Base-by-base conservation (phyloP, 2,113 vertebrate species). In the Eleginops maclovinus region DNA sequence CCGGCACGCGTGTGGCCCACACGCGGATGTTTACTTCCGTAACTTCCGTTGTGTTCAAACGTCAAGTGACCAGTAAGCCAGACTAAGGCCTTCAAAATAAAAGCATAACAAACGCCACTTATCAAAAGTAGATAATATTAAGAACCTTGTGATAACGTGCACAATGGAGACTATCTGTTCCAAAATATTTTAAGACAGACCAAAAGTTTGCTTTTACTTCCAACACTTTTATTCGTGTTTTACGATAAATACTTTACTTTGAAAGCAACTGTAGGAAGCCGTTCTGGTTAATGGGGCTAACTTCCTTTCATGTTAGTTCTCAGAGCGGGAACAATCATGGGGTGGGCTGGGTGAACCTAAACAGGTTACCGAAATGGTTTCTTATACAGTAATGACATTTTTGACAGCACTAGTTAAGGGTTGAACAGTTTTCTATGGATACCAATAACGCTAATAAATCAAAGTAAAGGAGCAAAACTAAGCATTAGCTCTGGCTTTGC, bases 271-370 rank as follows among this genome's bases (percentile, higher is more conserved):
- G 0, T 0, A 19, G 66, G 69, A 40, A 53, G 43, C 12, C 0
- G 2, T 16, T 0, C 3, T 5, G 4, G 56, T 4, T 11, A 63
- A 36, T 51, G 1, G 9, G 3, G 53, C n/a, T 7, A 36, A 1
- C 44, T 63, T 79, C 24, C 19, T 49, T 56, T 50, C 0, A 9
- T 21, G 61, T 72, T 49, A 80, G 82, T 88, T 70, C 40, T 10
- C 3, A 73, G 82, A 72, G 89, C 89, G 89, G 89, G 89, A 90
- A 88, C 16, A 28, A 10, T 21, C 14, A 24, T 31, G 24, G n/a
- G 0, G n/a, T 9, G 9, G 21, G n/a, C 17, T 1, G 8, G 46
- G 15, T 24, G 3, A 7, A 16, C 0, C 0, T 6, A 3, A 26
- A 44, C 51, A 44, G 9, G 0, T 2, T 0, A 17, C 1, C 4